Evolutionary conservation across 2,113 vertebrate genomes (phyloP).

Genomic region (Malurus cyaneus): DNA sequence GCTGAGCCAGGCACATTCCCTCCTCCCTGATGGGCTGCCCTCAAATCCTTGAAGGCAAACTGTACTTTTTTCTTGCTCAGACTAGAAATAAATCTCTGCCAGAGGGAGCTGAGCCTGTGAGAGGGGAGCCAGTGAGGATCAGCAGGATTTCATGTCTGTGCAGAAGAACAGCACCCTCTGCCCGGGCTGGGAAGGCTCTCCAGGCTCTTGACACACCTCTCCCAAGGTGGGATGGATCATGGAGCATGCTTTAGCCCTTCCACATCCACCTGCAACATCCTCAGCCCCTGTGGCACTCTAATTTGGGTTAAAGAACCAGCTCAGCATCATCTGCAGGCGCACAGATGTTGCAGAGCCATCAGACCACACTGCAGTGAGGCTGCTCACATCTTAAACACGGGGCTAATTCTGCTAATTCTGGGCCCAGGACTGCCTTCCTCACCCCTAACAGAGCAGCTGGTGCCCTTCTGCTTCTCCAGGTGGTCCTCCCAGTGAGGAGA

Average conservation of each 20-base stretch:
- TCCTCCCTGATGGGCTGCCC: background rate
- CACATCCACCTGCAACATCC: background rate
- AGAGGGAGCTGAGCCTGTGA: background rate
- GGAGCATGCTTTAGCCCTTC: background rate
- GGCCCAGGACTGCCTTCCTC: background rate
- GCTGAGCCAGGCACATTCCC: background rate
- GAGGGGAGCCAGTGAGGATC: background rate
- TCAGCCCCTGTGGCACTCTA: fast-evolving
- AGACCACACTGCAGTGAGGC: background rate
- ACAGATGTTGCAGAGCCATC: background rate
- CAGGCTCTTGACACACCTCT: background rate
- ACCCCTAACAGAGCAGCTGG: fast-evolving
- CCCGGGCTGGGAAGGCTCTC: background rate
- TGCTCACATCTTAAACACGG: background rate
- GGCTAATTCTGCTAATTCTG: background rate
- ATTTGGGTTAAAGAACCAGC: too few relatives aligned
- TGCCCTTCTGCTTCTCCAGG: background rate
- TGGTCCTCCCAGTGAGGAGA: background rate
- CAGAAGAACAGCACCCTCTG: background rate
- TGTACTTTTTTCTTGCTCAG: background rate
- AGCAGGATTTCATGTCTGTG: background rate
- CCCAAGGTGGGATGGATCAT: background rate
- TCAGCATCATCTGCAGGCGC: background rate
- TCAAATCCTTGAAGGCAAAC: fast-evolving
- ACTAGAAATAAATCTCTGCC: background rate